Conservation (phyloP, 2,113 vertebrate species). For the Campylorhamphus procurvoides region DNA sequence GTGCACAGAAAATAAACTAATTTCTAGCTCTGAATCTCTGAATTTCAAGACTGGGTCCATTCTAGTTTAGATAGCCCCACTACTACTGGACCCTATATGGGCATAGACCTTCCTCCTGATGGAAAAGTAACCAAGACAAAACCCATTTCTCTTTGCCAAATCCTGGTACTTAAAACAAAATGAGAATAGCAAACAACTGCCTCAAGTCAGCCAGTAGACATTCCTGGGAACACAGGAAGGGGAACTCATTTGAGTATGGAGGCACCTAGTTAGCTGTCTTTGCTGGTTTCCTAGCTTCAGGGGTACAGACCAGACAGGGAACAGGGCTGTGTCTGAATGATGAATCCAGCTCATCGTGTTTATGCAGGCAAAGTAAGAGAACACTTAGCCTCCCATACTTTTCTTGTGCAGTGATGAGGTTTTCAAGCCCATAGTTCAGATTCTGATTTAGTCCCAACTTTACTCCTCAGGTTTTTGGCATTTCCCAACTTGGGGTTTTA, state of each 20-base stretch:
- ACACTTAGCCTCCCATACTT: neutral
- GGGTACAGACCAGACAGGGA: neutral
- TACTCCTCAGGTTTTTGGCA: neutral
- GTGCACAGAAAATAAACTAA: neutral
- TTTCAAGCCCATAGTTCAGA: neutral
- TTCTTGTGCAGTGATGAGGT: neutral
- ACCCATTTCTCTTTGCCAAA: neutral
- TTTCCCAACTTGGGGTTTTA: neutral
- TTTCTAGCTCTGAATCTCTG: neutral
- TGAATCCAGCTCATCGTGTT: neutral
- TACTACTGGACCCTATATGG: neutral
- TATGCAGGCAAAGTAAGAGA: neutral
- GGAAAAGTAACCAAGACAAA: neutral
- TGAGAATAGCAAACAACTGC: conserved; percentile 35
- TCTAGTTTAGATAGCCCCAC: neutral
- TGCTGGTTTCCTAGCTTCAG: conserved; percentile 17
- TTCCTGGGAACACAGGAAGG: conserved; percentile 28
- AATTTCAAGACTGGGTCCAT: neutral
- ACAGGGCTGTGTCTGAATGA: neutral
- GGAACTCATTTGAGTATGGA: neutral
- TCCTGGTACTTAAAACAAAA: neutral
- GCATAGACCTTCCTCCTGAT: neutral
- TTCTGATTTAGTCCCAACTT: neutral
- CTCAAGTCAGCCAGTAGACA: conserved; percentile 2
- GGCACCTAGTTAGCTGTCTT: neutral